These are phyloP conservation scores for Ametastegia equiseti DNA, from an alignment of 2,888 invertebrate genomes.

Conservation along the genomic window DNA sequence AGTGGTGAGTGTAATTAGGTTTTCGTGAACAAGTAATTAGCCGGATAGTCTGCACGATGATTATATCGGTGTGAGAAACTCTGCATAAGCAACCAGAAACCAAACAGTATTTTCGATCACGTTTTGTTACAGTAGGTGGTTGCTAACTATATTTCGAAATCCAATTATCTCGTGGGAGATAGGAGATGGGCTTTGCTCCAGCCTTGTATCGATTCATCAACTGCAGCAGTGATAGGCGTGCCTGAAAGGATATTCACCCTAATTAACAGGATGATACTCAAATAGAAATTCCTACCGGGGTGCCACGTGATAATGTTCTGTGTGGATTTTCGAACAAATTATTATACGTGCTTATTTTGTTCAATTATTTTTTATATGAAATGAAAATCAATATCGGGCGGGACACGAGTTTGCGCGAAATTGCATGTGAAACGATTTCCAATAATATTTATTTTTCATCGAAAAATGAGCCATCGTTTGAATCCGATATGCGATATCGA, in stretches of 20 bases:
- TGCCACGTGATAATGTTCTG: not conserved
- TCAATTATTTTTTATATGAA: not conserved
- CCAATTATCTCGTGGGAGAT: constrained; percentile 16
- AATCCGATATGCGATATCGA: too few species aligned
- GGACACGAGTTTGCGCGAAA: not conserved
- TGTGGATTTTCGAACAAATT: not conserved
- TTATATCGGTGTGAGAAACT: not conserved
- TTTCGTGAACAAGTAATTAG: not conserved
- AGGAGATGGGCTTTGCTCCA: constrained; percentile 2
- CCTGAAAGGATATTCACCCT: not conserved
- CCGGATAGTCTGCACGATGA: not conserved
- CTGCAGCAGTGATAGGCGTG: not conserved
- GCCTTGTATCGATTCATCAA: constrained; percentile 22
- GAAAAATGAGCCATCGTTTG: too few species aligned
- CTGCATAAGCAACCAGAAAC: not conserved
- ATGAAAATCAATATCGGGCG: not conserved
- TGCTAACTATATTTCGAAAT: too few species aligned
- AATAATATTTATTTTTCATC: not conserved
- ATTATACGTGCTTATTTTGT: not conserved
- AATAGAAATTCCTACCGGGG: not conserved
- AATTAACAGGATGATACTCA: not conserved
- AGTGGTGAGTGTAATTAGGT: not conserved
- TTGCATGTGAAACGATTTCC: not conserved
- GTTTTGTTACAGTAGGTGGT: constrained; percentile 13
- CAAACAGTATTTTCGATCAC: constrained; percentile 8